Base-by-base conservation (phyloP, 2,888 invertebrate genomes). In the Chrysomela aeneicollis region DNA sequence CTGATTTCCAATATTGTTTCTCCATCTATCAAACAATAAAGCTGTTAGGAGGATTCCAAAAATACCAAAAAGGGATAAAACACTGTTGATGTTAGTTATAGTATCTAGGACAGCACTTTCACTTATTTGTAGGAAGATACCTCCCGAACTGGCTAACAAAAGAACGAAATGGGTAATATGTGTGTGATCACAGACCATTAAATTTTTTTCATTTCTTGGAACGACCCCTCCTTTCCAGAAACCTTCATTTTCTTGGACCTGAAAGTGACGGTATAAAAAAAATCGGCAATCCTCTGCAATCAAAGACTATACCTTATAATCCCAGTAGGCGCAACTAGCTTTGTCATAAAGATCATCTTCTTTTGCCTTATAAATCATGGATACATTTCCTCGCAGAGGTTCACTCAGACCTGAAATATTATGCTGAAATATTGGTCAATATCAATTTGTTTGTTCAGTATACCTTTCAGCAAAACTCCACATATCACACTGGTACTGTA, bases 121-220 rank as follows among this genome's bases (percentile, higher is more conserved):
- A 82, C 81, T 59, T 9, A 66, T 59, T 17, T 71, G 58, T 1
- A 63, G 53, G 17, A 65, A 37, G n/a, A 51, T 70, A 83, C 84
- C 0, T 80, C 80, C 60, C 80, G 78, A 0, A 82, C 83, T 18
- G 9, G 72, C 68, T 9, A 87, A 77, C 0, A 88, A 81, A 71
- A 87, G 84, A 0, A 86, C 87, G 74, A 88, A 88, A 76, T 88
- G 87, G 0, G 88, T 88, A 26, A 87, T 82, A 70, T 88, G 88
- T 53, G 80, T 78, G 74, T 86, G 88, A 53, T 85, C 78, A 72
- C 88, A 88, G 32, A 83, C 82, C 82, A 85, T 54, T 18, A 52
- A 54, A 50, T 47, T n/a, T 12, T 61, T 35, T 2, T 54, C 37
- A 22, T 22, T 53, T 22, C 19, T 42, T 5, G 65, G 64, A 0